These are phyloP conservation scores for Hepsetus odoe DNA, from an alignment of 2,113 vertebrate genomes.

Conservation along the genomic window DNA sequence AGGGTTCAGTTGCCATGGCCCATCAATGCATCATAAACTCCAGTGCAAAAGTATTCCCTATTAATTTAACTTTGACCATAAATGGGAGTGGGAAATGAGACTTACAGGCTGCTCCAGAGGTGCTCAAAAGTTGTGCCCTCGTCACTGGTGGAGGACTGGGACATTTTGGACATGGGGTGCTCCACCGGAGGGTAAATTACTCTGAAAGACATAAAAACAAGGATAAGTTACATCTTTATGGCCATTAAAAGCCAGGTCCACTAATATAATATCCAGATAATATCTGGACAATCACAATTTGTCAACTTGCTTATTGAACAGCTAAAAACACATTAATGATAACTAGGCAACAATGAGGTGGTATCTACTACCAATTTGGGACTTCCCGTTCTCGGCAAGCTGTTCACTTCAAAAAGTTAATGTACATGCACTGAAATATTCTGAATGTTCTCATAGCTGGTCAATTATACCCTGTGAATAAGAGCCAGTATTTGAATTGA, in stretches of 20 bases:
- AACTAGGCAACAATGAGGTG: not conserved
- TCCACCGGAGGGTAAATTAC: constrained; percentile 78
- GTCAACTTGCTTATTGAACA: too few relatives aligned
- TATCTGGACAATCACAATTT: not conserved
- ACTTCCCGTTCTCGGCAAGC: not conserved
- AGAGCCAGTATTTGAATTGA: not conserved
- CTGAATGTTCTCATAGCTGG: not conserved
- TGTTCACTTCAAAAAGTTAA: not conserved
- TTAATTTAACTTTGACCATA: not conserved
- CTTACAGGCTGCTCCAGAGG: constrained; percentile 96
- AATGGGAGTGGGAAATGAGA: constrained; percentile 50
- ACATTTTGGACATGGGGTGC: constrained; percentile 81
- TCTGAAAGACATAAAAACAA: constrained; percentile 66
- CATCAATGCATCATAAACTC: too few relatives aligned
- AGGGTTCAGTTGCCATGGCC: too few relatives aligned
- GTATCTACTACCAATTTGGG: not conserved
- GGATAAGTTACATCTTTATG: not conserved
- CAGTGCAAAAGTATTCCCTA: too few relatives aligned
- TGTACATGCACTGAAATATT: not conserved
- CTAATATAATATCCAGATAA: not conserved
- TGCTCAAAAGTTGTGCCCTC: constrained; percentile 92
- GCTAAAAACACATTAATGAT: not conserved
- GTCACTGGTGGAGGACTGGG: constrained; percentile 81
- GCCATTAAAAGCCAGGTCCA: not conserved
- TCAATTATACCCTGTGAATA: constrained; percentile 19